phyloP scores from a whole-genome alignment of 2,888 invertebrate species.

The Eupithecia exiguata region DNA sequence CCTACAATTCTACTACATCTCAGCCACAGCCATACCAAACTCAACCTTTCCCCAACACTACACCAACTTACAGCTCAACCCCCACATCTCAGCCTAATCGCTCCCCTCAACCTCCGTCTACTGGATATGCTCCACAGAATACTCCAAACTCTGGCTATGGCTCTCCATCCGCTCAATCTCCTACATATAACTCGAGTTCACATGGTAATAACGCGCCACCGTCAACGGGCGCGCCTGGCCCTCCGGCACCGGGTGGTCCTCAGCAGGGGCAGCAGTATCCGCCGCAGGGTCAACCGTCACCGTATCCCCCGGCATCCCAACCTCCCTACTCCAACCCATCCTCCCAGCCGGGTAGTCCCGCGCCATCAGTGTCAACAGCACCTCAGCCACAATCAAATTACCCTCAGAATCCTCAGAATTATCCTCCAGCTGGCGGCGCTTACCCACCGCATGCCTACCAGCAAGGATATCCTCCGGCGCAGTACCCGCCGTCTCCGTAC shows the following conservation, averaged over 20 bases:
- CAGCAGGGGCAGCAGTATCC: constrained; percentile 87
- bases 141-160: constrained; percentile 84
- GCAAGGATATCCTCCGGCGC: constrained; percentile 80
- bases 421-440: constrained; percentile 72
- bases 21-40: constrained; percentile 80
- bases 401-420: constrained; percentile 81
- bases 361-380: constrained; percentile 79
- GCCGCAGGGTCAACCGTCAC: constrained; percentile 85
- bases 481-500: constrained; percentile 84
- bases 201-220: constrained; percentile 80
- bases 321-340: constrained; percentile 83
- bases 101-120: constrained; percentile 83
- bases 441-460: constrained; percentile 82
- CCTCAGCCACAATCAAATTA: constrained; percentile 84
- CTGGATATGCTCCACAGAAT: constrained; percentile 84
- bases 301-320: constrained; percentile 85
- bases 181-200: constrained; percentile 85
- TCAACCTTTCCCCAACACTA: constrained; percentile 78
- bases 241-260: constrained; percentile 77
- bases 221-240: constrained; percentile 78
- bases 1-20: constrained; percentile 76
- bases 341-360: constrained; percentile 81
- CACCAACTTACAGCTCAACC: constrained; percentile 82
- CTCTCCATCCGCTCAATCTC: constrained; percentile 86
- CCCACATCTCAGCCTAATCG: constrained; percentile 80